Evolutionary conservation across 2,888 invertebrate species (phyloP), one percentile per base, ranked within the genome.

Genomic region (Pimpla rufipes): DNA sequence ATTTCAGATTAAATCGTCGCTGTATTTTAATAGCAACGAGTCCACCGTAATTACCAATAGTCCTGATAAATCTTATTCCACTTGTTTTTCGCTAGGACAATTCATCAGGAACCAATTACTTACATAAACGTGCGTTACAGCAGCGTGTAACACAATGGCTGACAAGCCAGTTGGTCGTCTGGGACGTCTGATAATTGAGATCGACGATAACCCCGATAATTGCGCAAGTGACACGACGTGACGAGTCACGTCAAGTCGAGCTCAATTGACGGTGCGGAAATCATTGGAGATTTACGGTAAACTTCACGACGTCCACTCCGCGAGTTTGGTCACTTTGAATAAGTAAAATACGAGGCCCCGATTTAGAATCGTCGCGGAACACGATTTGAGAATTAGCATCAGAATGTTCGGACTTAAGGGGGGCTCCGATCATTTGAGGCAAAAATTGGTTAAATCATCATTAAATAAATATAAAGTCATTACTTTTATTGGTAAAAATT

Each of bases 191-290:
- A 81, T 81, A 77, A 83, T 81, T 81, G 77, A 83, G 83, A 81
- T 78, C 81, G 73, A 70, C 70, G 85, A 68, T 74, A 82, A 83
- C 82, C 73, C 67, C 64, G 66, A 80, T 85, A 86, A 87, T 79
- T 79, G 79, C 77, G 50, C 83, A 80, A 85, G 73, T 85, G 76
- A 81, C 73, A 79, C 71, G 55, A 67, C 70, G 47, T 50, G 80
- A 47, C 52, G 57, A 8, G 59, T 4, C 67, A 42, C 45, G 76
- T 57, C 23, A 45, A 55, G 55, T 75, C 75, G 76, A 35, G 82
- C 82, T 77, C 81, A 81, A 83, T 83, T 81, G 83, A 81, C 73
- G 77, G 73, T 62, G 83, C 77, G 83, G 81, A 81, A 83, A 80
- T 83, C 77, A 77, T 83, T 64, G 77, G 62, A 77, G 83, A 83